Conservation (phyloP, 2,888 invertebrate genomes). For the Alentia gelatinosa region DNA sequence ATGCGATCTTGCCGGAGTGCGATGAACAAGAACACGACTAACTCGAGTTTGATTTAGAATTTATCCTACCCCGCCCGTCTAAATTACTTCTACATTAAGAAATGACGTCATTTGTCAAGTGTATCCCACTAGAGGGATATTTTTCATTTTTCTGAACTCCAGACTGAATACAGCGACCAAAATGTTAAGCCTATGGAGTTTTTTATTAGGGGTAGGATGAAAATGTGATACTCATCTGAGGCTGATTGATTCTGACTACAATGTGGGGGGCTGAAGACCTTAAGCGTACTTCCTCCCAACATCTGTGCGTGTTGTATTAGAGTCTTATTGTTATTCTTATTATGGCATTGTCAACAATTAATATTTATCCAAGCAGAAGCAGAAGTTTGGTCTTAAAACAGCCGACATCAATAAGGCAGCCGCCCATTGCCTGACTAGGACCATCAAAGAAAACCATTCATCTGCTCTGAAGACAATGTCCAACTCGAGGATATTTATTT, state of each 20-base stretch:
- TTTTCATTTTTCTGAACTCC: too few relatives aligned
- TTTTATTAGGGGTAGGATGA: too few relatives aligned
- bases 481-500: neutral
- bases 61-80: too few relatives aligned
- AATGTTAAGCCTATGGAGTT: too few relatives aligned
- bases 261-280: neutral
- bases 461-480: neutral
- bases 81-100: too few relatives aligned
- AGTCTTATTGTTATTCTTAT: neutral
- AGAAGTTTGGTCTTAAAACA: constrained; percentile 4
- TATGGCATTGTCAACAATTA: neutral
- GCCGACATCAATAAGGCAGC: neutral
- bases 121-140: too few relatives aligned
- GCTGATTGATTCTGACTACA: neutral
- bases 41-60: too few relatives aligned
- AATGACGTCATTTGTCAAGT: too few relatives aligned
- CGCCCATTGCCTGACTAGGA: neutral
- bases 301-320: neutral
- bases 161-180: too few relatives aligned
- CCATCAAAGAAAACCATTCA: neutral
- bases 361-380: neutral
- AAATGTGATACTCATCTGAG: too few relatives aligned
- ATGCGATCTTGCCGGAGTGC: too few relatives aligned
- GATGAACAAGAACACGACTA: too few relatives aligned
- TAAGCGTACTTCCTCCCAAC: neutral